These are phyloP conservation scores for Isurus oxyrinchus DNA, from an alignment of 2,113 vertebrate species.

Conservation along the genomic window DNA sequence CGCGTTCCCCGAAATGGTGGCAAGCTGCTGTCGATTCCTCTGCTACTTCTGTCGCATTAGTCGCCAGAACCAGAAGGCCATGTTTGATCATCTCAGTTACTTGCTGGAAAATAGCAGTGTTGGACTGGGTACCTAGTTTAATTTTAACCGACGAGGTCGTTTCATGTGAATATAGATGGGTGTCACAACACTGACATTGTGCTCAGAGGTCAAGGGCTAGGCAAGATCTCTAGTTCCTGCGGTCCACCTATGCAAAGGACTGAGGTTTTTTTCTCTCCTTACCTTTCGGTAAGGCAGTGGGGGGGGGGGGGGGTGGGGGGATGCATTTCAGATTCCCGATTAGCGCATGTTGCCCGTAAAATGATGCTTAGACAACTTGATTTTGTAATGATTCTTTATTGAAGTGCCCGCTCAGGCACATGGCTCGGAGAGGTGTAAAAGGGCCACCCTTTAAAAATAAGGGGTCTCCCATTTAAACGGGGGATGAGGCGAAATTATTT, in stretches of 20 bases:
- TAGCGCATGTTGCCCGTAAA: not conserved
- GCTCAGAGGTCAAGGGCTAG: not conserved
- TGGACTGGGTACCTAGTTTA: conserved; percentile 71
- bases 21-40: conserved; percentile 94
- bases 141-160: conserved; percentile 30
- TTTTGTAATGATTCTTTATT: not conserved
- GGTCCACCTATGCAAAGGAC: not conserved
- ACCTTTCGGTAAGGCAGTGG: not conserved
- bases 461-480: no score
- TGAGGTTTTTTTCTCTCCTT: not conserved
- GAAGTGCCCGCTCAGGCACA: not conserved
- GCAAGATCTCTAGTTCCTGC: not conserved
- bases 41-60: conserved; percentile 99
- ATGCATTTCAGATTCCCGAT: not conserved
- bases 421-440: not conserved
- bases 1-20: conserved; percentile 95
- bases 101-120: conserved; percentile 95
- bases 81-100: conserved; percentile 98
- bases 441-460: no score
- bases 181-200: conserved; percentile 2
- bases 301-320: no score
- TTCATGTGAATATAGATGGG: conserved; percentile 16
- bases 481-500: no score
- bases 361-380: not conserved
- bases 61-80: conserved; percentile 95